These are phyloP conservation scores for Acromyrmex heyeri DNA, from an alignment of 1,140 invertebrate species.

Conservation along the genomic window DNA sequence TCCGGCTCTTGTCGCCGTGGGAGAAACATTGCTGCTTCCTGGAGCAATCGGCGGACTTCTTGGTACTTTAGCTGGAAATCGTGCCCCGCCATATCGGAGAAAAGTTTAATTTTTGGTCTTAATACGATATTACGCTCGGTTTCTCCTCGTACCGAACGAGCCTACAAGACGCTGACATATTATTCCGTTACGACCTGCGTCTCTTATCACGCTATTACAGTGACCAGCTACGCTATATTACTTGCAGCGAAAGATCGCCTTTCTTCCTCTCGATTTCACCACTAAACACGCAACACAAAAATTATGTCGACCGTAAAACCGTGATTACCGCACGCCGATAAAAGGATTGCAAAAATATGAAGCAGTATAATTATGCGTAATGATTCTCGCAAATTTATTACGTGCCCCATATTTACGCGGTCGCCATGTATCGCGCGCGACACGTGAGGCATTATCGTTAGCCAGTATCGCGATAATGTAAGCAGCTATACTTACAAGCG, in stretches of 20 bases:
- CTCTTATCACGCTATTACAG: neutral
- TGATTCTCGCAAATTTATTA: constrained; percentile 56
- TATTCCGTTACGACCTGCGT: constrained; percentile 16
- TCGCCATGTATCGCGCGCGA: neutral
- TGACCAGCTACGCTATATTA: neutral
- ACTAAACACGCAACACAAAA: constrained; percentile 27
- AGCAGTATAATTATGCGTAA: constrained; percentile 54
- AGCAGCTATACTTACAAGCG: constrained; percentile 31
- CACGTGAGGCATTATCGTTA: constrained; percentile 45
- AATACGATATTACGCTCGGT: constrained; percentile 45
- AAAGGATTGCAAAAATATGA: constrained; percentile 45
- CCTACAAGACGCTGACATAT: constrained; percentile 26
- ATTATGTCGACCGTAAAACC: constrained; percentile 36
- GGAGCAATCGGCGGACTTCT: constrained; percentile 48
- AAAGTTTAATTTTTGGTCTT: constrained; percentile 61
- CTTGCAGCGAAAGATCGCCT: neutral
- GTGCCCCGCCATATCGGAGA: constrained; percentile 19
- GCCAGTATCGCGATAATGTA: constrained; percentile 16
- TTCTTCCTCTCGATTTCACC: neutral
- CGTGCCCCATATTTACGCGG: constrained; percentile 26
- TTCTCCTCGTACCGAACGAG: constrained; percentile 21
- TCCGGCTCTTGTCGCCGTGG: constrained; percentile 49
- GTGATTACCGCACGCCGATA: constrained; percentile 38
- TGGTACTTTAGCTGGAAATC: constrained; percentile 40
- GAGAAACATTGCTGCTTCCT: constrained; percentile 54